These are phyloP conservation scores for Luperina nickerlii DNA, from an alignment of 2,888 invertebrate genomes.

Conservation along the genomic window DNA sequence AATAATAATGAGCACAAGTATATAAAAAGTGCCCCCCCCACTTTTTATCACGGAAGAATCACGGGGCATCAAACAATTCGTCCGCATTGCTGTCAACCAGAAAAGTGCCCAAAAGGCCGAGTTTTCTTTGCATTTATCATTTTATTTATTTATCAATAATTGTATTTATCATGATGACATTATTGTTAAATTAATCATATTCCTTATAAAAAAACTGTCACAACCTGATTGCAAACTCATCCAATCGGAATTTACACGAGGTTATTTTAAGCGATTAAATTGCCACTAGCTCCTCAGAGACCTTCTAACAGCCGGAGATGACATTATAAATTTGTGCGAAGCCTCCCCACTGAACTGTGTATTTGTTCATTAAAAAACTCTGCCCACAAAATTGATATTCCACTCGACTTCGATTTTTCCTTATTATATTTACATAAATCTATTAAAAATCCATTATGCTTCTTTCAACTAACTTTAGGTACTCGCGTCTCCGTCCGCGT, in stretches of 20 bases:
- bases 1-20: too few relatives aligned
- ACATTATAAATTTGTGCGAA: conserved; percentile 27
- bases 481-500: neutral
- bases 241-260: neutral
- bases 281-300: conserved; percentile 11
- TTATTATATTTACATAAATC: neutral
- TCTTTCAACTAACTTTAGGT: neutral
- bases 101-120: too few relatives aligned
- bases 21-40: too few relatives aligned
- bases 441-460: conserved; percentile 17
- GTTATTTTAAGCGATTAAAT: conserved; percentile 11
- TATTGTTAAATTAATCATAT: neutral
- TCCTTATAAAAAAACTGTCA: neutral
- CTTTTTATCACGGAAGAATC: too few relatives aligned
- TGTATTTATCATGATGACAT: too few relatives aligned
- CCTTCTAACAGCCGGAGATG: conserved; percentile 32
- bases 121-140: too few relatives aligned
- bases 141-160: too few relatives aligned
- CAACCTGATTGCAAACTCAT: conserved; percentile 7
- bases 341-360: neutral
- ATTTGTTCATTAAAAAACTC: conserved; percentile 31
- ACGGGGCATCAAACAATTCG: too few relatives aligned
- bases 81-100: too few relatives aligned
- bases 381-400: conserved; percentile 32
- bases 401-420: neutral